phyloP scores from a whole-genome alignment of 2,113 vertebrate genomes.

The Hippocampus barbouri region DNA sequence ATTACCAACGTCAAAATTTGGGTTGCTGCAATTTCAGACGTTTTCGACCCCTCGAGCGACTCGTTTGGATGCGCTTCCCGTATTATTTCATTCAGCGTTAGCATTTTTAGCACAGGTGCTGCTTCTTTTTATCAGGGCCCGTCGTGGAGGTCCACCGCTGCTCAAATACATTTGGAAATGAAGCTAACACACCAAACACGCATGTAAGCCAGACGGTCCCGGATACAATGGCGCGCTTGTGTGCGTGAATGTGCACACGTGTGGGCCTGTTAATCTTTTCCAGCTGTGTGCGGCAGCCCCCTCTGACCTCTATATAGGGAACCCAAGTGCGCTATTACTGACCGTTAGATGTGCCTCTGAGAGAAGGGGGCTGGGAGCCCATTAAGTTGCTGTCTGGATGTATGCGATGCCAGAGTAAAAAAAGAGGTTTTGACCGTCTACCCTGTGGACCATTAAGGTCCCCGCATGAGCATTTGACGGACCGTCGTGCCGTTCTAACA shows the following conservation, averaged over 20 bases:
- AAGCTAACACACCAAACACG: too few relatives aligned
- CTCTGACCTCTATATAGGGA: constrained; percentile 56
- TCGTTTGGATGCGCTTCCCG: background rate
- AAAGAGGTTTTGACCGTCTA: background rate
- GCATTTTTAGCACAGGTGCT: background rate
- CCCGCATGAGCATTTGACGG: background rate
- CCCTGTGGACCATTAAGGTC: background rate
- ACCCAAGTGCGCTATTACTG: constrained; percentile 28
- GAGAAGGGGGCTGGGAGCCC: constrained; percentile 45
- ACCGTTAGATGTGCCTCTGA: constrained; percentile 30
- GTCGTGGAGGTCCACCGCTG: constrained; percentile 31
- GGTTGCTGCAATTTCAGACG: too few relatives aligned
- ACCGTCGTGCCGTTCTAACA: too few relatives aligned
- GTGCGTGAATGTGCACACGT: constrained; percentile 52
- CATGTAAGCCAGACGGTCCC: constrained; percentile 14
- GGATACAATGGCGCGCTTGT: constrained; percentile 59
- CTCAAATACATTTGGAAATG: constrained; percentile 1
- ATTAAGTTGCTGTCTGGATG: constrained; percentile 38
- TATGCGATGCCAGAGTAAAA: background rate
- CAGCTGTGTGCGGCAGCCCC: constrained; percentile 60
- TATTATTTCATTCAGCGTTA: background rate
- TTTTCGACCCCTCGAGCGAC: too few relatives aligned
- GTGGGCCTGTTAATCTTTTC: constrained; percentile 66
- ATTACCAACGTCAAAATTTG: too few relatives aligned
- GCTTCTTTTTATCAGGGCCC: background rate